Evolutionary conservation across 2,797 vertebrate species (phyloP).

Genomic region (Acanthurus leucopareius): DNA sequence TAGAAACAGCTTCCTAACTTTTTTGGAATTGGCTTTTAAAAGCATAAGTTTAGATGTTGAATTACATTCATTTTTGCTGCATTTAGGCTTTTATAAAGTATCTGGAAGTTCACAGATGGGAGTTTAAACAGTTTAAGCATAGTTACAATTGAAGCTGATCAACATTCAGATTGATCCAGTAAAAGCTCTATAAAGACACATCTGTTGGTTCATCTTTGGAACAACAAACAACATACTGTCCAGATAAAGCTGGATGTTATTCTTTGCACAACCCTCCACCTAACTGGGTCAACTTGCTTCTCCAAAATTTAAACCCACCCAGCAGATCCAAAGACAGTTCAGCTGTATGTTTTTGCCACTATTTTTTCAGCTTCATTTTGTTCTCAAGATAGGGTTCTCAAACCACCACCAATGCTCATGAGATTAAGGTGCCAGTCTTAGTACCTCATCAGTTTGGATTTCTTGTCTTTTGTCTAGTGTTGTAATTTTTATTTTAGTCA

Average conservation of each 20-base stretch:
- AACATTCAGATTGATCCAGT: not conserved
- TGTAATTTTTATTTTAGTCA: not conserved
- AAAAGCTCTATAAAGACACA: not conserved
- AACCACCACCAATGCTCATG: conserved; percentile 11
- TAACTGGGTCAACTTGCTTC: conserved; percentile 29
- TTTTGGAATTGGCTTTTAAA: not conserved
- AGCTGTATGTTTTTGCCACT: conserved; percentile 35
- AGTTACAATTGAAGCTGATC: conserved; percentile 1
- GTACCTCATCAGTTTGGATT: conserved; percentile 13
- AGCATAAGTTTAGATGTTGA: not conserved
- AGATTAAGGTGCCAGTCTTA: conserved; percentile 25
- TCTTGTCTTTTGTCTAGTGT: not conserved
- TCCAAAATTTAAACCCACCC: not conserved
- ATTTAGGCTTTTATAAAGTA: conserved; percentile 3
- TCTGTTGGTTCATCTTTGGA: not conserved
- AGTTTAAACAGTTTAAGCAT: not conserved
- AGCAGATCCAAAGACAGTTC: conserved; percentile 8
- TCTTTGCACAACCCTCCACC: conserved; percentile 17
- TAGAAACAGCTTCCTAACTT: too few relatives aligned
- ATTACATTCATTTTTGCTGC: conserved; percentile 19
- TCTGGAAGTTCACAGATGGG: not conserved
- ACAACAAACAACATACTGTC: not conserved
- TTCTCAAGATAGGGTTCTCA: conserved; percentile 10
- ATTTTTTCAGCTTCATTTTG: conserved; percentile 31
- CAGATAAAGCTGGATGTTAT: conserved; percentile 13